phyloP scores from a whole-genome alignment of 2,888 invertebrate genomes.

The Liopterus haemorrhoidalis region DNA sequence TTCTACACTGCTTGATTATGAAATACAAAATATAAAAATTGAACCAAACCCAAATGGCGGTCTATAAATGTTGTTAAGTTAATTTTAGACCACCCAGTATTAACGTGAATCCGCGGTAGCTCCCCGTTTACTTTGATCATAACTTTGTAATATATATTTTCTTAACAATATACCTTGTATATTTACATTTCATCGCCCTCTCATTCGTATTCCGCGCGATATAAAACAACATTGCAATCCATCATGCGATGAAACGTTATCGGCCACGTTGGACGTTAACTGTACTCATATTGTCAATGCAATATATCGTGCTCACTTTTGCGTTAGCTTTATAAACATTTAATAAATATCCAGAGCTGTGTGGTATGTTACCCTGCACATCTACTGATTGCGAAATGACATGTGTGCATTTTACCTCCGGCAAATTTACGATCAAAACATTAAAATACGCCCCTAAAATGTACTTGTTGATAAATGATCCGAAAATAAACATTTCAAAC shows the following conservation, averaged over 20 bases:
- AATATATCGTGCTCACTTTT: conserved; percentile 22
- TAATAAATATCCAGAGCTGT: conserved; percentile 17
- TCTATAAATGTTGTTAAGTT: too few relatives aligned
- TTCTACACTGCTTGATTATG: too few relatives aligned
- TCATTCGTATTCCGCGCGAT: conserved; percentile 5
- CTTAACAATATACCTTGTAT: conserved; percentile 7
- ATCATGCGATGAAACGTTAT: conserved; percentile 12
- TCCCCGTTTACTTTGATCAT: too few relatives aligned
- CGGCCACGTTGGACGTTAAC: conserved; percentile 14
- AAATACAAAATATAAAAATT: too few relatives aligned
- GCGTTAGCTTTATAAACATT: conserved; percentile 23
- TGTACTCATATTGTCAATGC: conserved; percentile 17
- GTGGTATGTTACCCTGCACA: conserved; percentile 3
- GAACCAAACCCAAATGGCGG: too few relatives aligned
- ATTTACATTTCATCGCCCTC: conserved; percentile 10
- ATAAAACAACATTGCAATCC: conserved; percentile 16
- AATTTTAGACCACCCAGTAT: too few relatives aligned
- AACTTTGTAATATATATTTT: conserved; percentile 6
- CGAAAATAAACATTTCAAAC: too few relatives aligned
- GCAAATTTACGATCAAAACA: too few relatives aligned
- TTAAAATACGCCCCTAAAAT: too few relatives aligned
- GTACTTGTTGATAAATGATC: too few relatives aligned
- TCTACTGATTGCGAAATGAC: conserved; percentile 20
- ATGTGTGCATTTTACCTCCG: too few relatives aligned
- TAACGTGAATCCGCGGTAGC: too few relatives aligned